phyloP scores from a whole-genome alignment of 2,113 vertebrate species.

The Tympanuchus pallidicinctus region DNA sequence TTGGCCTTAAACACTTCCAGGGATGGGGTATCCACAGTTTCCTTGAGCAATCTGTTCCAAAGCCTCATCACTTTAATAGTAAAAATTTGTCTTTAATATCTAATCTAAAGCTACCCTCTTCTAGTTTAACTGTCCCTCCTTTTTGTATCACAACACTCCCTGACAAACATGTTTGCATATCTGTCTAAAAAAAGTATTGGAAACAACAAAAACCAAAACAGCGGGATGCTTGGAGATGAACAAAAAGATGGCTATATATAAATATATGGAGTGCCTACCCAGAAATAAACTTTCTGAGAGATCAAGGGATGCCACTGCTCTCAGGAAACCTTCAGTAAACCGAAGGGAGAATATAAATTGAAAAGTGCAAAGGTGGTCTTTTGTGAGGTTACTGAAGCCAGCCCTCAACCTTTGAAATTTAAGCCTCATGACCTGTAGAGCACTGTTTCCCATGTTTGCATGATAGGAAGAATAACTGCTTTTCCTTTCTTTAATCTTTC shows the following conservation, averaged over 20 bases:
- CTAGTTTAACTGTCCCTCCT: background rate
- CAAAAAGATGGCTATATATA: background rate
- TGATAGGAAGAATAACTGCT: background rate
- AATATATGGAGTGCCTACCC: background rate
- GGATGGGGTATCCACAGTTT: background rate
- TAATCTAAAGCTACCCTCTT: background rate
- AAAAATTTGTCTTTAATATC: background rate
- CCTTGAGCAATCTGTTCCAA: background rate
- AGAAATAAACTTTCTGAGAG: background rate
- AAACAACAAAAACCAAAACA: background rate
- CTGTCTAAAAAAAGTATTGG: background rate
- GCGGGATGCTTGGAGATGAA: background rate
- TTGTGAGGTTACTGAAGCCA: conserved; percentile 9
- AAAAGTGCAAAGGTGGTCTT: background rate
- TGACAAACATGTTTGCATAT: background rate
- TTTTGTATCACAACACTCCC: background rate
- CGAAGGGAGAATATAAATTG: conserved; percentile 7
- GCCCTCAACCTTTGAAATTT: conserved; percentile 24
- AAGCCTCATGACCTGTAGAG: background rate
- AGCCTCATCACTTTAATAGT: background rate
- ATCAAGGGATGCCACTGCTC: conserved; percentile 8
- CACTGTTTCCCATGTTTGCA: background rate
- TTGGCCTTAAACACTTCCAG: background rate
- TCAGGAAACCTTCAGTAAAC: conserved; percentile 13
- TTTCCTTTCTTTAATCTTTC: conserved; percentile 21